Conservation (phyloP, 2,888 invertebrate species). For the Stenodera caucasica region DNA sequence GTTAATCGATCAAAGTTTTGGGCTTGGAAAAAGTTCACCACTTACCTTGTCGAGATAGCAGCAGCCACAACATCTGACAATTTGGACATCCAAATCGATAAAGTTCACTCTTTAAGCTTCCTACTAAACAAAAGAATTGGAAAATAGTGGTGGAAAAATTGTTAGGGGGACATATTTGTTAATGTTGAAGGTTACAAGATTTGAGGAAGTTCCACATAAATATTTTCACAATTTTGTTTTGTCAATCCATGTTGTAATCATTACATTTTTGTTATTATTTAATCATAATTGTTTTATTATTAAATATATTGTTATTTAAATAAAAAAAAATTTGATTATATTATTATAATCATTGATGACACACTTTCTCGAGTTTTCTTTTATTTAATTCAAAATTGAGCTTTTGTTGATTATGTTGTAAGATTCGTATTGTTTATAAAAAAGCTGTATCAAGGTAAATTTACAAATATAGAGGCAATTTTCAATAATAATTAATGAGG, state of each 20-base stretch:
- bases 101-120: neutral
- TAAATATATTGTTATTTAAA: neutral
- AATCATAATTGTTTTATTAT: neutral
- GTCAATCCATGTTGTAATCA: neutral
- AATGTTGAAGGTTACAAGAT: neutral
- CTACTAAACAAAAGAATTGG: neutral
- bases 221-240: neutral
- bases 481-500: too few relatives aligned
- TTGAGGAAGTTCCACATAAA: neutral
- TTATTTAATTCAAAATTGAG: too few relatives aligned
- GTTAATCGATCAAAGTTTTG: neutral
- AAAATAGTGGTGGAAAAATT: neutral
- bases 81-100: neutral
- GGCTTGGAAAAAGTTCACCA: neutral
- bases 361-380: too few relatives aligned
- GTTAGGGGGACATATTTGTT: neutral
- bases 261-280: neutral
- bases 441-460: too few relatives aligned
- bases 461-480: too few relatives aligned
- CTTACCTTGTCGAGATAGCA: neutral
- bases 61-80: neutral
- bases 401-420: too few relatives aligned
- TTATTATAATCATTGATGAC: too few relatives aligned
- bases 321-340: too few relatives aligned
- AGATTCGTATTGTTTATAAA: too few relatives aligned